Conservation (phyloP, 2,113 vertebrate genomes). For the Rhadina sibilatrix region DNA sequence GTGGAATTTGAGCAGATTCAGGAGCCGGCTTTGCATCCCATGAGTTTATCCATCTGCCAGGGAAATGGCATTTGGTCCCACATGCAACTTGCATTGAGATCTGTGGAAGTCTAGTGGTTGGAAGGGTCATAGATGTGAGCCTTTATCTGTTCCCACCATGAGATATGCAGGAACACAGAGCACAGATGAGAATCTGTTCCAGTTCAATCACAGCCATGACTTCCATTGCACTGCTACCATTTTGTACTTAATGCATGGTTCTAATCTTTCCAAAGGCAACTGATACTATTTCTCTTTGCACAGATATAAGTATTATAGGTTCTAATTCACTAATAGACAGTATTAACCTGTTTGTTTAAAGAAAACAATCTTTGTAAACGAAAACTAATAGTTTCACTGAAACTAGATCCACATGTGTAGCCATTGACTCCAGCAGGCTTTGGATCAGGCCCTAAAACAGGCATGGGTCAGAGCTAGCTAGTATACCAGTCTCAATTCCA, state of each 20-base stretch:
- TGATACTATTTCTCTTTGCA: not conserved
- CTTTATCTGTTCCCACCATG: not conserved
- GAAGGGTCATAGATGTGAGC: not conserved
- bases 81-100: not conserved
- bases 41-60: not conserved
- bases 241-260: not conserved
- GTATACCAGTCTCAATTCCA: not conserved
- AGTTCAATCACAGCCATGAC: not conserved
- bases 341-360: slow-evolving; percentile 14
- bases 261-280: not conserved
- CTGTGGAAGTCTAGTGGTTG: not conserved
- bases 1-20: not conserved
- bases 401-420: slow-evolving; percentile 43
- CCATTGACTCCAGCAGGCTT: not conserved
- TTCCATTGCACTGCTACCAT: not conserved
- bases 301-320: not conserved
- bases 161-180: not conserved
- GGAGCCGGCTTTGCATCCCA: not conserved
- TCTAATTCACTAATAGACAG: not conserved
- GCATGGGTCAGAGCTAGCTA: not conserved
- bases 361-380: slow-evolving; percentile 12
- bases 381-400: slow-evolving; percentile 63
- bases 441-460: slow-evolving; percentile 61
- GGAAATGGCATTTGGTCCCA: not conserved
- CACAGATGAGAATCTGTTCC: not conserved